A percentile compares a stretch with the other conserved stretches of the same genome.
These are phyloP conservation scores for Petrolisthes manimaculis DNA, from an alignment of 2,888 invertebrate species.

Conservation along the genomic window DNA sequence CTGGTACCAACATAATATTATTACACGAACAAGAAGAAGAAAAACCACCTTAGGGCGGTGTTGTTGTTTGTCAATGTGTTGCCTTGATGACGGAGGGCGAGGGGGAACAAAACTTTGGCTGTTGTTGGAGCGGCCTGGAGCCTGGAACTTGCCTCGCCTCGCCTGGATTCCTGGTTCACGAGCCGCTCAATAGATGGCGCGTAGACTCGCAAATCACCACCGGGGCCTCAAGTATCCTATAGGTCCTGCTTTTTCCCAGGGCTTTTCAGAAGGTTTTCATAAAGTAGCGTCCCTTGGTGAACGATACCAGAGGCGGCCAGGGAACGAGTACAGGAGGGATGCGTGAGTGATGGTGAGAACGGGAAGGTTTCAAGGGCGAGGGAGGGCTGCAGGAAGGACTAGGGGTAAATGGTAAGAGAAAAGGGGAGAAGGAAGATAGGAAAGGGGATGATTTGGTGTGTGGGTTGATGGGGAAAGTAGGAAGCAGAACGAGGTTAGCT, in stretches of 20 bases:
- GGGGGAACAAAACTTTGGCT: neutral
- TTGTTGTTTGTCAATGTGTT: neutral
- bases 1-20: no score
- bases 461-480: neutral
- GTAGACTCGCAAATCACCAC: slow-evolving; percentile 36
- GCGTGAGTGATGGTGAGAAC: neutral
- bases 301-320: neutral
- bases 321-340: neutral
- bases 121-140: neutral
- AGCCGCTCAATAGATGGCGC: slow-evolving; percentile 52
- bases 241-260: slow-evolving; percentile 18
- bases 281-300: slow-evolving; percentile 19
- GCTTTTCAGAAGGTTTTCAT: slow-evolving; percentile 33
- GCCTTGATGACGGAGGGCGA: neutral
- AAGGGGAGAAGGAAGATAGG: neutral
- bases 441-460: slow-evolving; percentile 1
- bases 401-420: slow-evolving; percentile 1
- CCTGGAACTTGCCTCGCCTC: slow-evolving; percentile 25
- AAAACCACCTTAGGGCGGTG: neutral
- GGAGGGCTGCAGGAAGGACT: neutral
- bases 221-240: slow-evolving; percentile 1
- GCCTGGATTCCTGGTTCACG: slow-evolving; percentile 43
- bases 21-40: neutral
- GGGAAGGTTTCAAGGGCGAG: neutral
- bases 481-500: no score